Evolutionary conservation across 2,113 vertebrate genomes (phyloP).

Genomic region (Cyprinodon brontotheroides): DNA sequence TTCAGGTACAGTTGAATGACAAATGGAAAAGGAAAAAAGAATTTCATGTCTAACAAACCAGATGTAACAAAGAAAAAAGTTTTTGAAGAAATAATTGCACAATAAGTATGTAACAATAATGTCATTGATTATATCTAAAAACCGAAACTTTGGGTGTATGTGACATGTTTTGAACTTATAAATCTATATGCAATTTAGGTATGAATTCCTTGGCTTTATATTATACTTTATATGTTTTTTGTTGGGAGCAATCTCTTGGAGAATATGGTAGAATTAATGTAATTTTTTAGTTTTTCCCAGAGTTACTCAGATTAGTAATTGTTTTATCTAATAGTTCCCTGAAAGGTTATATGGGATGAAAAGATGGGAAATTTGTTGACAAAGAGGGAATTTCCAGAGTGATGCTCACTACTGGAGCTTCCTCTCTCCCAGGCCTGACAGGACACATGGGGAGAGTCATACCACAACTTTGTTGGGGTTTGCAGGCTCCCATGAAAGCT

Average conservation of each 20-base stretch:
- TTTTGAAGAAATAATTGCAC: not conserved
- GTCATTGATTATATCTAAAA: not conserved
- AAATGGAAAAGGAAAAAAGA: not conserved
- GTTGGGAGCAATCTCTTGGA: not conserved
- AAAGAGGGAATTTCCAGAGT: conserved; percentile 49
- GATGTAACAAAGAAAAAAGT: not conserved
- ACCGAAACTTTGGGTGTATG: not conserved
- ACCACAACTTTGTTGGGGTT: conserved; percentile 76
- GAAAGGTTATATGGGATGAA: conserved; percentile 41
- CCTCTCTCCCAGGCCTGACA: conserved; percentile 66
- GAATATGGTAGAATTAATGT: not conserved
- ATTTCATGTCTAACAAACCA: not conserved
- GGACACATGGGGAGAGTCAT: conserved; percentile 74
- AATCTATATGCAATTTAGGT: not conserved
- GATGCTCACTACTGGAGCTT: conserved; percentile 51
- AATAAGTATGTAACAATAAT: not conserved
- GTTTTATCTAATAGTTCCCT: conserved; percentile 18
- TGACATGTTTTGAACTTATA: not conserved
- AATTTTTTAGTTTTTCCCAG: conserved; percentile 7
- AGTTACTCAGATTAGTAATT: conserved; percentile 19
- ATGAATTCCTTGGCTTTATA: not conserved
- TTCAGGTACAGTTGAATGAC: too few relatives aligned
- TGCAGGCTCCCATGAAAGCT: conserved; percentile 82
- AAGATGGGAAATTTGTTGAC: conserved; percentile 11
- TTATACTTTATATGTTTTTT: not conserved